A percentile compares a stretch with the other conserved stretches of the same genome.
phyloP scores from a whole-genome alignment of 2,888 invertebrate species.

The Ernsta delagoae region DNA sequence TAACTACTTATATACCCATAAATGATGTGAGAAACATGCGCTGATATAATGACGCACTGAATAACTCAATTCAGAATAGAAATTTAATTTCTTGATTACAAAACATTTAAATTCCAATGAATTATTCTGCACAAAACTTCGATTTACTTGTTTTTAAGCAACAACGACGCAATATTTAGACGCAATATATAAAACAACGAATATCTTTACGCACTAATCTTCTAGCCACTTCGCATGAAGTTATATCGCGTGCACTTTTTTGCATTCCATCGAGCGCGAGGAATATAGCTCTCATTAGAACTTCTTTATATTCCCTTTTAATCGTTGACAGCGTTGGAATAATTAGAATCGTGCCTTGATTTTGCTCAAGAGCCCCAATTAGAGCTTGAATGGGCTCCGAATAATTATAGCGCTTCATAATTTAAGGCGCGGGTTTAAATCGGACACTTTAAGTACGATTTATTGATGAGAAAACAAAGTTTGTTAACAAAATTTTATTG shows the following conservation, averaged over 20 bases:
- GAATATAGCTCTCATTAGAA: constrained; percentile 48
- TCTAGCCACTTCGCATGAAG: too few species aligned
- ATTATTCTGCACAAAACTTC: too few species aligned
- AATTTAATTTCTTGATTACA: too few species aligned
- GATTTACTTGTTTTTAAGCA: too few species aligned
- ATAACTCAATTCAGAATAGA: too few species aligned
- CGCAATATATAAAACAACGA: too few species aligned
- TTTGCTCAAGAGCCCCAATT: constrained; percentile 22
- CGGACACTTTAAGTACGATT: not conserved
- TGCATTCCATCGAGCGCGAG: constrained; percentile 42
- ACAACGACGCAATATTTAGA: too few species aligned
- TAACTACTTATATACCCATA: too few species aligned
- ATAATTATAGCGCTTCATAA: constrained; percentile 26
- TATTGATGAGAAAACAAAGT: not conserved
- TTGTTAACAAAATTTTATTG: not conserved
- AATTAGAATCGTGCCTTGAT: constrained; percentile 32
- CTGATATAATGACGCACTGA: too few species aligned
- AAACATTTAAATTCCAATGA: too few species aligned
- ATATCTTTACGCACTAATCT: too few species aligned
- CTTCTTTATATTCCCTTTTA: constrained; percentile 28
- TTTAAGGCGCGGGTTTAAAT: constrained; percentile 12
- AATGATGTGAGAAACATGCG: too few species aligned
- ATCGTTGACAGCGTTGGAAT: constrained; percentile 24
- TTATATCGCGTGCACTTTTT: constrained; percentile 34
- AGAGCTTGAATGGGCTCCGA: constrained; percentile 22